Base-by-base conservation (phyloP, 2,888 invertebrate genomes). In the Agonopterix subpropinquella region DNA sequence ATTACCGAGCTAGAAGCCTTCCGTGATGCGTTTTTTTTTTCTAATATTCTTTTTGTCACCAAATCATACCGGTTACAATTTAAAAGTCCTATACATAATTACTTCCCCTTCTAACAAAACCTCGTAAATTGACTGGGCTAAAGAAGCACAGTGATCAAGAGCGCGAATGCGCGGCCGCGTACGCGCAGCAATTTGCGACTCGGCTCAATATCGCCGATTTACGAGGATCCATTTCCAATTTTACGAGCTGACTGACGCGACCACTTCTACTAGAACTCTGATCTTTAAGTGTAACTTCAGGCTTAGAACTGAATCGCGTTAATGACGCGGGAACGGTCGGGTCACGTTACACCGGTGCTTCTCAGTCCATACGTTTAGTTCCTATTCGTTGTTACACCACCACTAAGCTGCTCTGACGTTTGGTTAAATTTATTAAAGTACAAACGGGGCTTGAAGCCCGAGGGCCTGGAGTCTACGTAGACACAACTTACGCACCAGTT, bases 141-240 rank as follows among this genome's bases (percentile, higher is more conserved):
- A 55, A 53, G 57, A 59, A 67, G 54, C 57, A 57, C 60, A 58
- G 62, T 74, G 74, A 78, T 79, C 71, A 73, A 75, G 70, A 64
- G 67, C 59, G 59, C 63, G 67, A 76, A 77, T 79, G 77, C 74
- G 64, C 73, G 72, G 64, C 71, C 69, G 73, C 77, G 80, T 78
- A 70, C 76, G 72, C 73, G 68, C 68, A 64, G 73, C 77, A 73
- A 80, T 80, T 79, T 79, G 80, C 71, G 69, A 75, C 70, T 74
- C 64, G 61, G 58, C 69, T 78, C 74, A 77, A 75, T 80, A 76
- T 75, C 64, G 64, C 61, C 73, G 76, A 80, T 82, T 83, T 81
- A 80, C 77, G 80, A 80, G 74, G 70, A 80, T 75, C 71, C 74
- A 76, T 80, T 80, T 80, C 68, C 70, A 71, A 80, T 77, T 82